phyloP scores from a whole-genome alignment of 2,113 vertebrate genomes.

The Rhipidura dahli region DNA sequence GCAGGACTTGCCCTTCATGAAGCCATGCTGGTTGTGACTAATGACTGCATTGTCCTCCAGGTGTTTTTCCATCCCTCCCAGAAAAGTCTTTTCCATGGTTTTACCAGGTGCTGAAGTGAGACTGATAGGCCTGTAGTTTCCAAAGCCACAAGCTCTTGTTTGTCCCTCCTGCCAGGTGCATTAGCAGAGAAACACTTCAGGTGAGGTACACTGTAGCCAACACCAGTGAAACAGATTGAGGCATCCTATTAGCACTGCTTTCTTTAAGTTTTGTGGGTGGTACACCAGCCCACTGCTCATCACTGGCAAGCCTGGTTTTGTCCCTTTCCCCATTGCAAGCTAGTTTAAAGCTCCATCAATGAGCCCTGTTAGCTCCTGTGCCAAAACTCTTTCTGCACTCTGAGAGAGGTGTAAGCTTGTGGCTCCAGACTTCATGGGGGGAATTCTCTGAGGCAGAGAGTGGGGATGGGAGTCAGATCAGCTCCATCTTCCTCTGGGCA shows the following conservation, averaged over 20 bases:
- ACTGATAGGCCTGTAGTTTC: neutral
- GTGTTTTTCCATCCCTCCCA: neutral
- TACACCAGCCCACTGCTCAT: neutral
- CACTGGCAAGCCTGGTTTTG: neutral
- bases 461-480: fast-evolving
- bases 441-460: neutral
- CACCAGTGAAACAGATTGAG: neutral
- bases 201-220: neutral
- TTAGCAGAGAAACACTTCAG: neutral
- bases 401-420: neutral
- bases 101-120: neutral
- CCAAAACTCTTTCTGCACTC: neutral
- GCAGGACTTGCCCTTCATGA: neutral
- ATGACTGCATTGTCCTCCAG: neutral
- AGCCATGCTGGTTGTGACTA: neutral
- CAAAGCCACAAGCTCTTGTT: neutral
- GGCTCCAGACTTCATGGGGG: neutral
- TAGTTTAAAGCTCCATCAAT: neutral
- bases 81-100: neutral
- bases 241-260: neutral
- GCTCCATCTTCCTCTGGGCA: neutral
- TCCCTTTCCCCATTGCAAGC: neutral
- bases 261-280: neutral
- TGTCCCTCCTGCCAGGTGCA: fast-evolving
- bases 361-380: neutral